Base-by-base conservation (phyloP, 2,797 vertebrate species). In the Cossypha niveicapilla region DNA sequence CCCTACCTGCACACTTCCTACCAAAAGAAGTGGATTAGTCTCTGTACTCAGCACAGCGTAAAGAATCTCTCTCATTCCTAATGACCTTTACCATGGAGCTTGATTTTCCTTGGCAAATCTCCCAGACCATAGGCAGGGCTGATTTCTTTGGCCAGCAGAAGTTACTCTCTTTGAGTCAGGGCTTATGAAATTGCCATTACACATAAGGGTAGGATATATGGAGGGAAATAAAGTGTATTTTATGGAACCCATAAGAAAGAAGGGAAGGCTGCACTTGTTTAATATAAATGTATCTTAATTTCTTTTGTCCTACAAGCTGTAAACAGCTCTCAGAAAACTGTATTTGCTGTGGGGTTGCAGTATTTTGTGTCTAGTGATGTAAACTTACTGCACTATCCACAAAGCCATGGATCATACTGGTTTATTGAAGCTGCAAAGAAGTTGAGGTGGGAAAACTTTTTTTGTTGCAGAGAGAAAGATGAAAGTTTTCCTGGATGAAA, bases 401-500 rank as follows among this genome's bases (percentile, higher is more conserved):
- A 60, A 45, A 77, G 35, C 71, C 32, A 4, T 61, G 28, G 51
- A 88, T 80, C 45, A 25, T 15, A 4, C 16, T 34, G 10, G 11
- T 66, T 11, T 7, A 32, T 17, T 63, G 74, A 68, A 79, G 42
- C 37, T 63, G 66, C 67, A 80, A 11, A 88, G 80, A 80, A 42
- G 54, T 41, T 73, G 84, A 76, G n/a, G 35, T 79, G 50, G 39
- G 35, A 75, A 82, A 87, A 80, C 50, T 93, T 92, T 91, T 91
- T 76, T 45, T 66, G 15, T 74, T 91, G 18, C 34, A 50, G 58
- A 79, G 57, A 48, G 28, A 61, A 88, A 16, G 77, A 57, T 83
- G 62, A 63, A 92, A 65, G 22, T 77, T 94, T 92, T 93, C 65
- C 71, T 82, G 80, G 57, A 66, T 90, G 73, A 94, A 94, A 80